Evolutionary conservation across 1,140 invertebrate genomes (phyloP), one percentile per base, ranked within the genome.

Genomic region (Drosophila tani): DNA sequence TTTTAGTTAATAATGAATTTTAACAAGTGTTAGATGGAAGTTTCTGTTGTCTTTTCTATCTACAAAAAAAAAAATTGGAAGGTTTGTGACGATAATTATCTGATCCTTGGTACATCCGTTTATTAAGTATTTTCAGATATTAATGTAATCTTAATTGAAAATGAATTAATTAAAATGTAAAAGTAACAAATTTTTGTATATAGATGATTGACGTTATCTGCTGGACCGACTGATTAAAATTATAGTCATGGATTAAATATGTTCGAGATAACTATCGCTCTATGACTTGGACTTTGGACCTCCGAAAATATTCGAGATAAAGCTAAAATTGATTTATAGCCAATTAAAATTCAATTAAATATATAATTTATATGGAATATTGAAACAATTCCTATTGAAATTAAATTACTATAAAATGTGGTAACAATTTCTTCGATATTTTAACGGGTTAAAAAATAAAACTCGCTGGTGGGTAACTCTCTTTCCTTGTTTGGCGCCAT

Each of bases 401-500:
- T 32, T 0, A n/a, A 24, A 0, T 27, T n/a, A n/a, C 0, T 14
- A 14, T 14, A 14, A 14, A 35, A 35, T 32, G 9, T n/a, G 4
- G 9, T 9, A 27, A 14, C 3, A 14, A 5, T 35, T 17, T 1
- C 5, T 14, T 32, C 0, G 11, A 53, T 17, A 32, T 32, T 51
- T 19, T 24, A 24, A 24, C 3, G 21, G 7, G 17, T 32, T 29
- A 17, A 11, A 5, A 11, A 29, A 17, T 1, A 14, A 17, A 35
- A 14, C 2, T 9, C 29, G 3, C 1, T 21, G 1, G 17, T 21
- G 32, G 17, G 3, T 21, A 2, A 1, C 3, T 3, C 21, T 38
- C 8, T 14, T 0, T 15, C 21, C 7, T 9, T 24, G 5, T 14
- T 63, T 35, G 40, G 57, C 56, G 40, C 63, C 57, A 63, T 66